A percentile compares a stretch with the other conserved stretches of the same genome.
Evolutionary conservation across 2,113 vertebrate species (phyloP).

Genomic region (Thamnophis sirtalis): DNA sequence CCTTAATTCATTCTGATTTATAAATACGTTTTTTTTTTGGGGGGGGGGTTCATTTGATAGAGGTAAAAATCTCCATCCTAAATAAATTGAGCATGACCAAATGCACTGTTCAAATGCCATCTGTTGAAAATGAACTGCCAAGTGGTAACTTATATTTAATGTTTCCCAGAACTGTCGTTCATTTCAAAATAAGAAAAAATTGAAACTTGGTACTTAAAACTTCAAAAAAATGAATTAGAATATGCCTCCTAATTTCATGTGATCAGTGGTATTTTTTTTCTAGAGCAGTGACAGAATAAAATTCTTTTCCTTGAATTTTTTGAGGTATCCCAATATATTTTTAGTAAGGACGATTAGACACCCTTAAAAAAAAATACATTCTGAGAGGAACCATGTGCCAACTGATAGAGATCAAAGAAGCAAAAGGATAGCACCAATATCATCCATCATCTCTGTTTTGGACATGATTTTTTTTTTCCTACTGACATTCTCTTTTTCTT

Average conservation of each 20-base stretch:
- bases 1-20: neutral
- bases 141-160: constrained; percentile 41
- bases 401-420: neutral
- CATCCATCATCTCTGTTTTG: neutral
- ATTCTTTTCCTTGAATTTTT: constrained; percentile 2
- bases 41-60: neutral
- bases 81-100: constrained; percentile 49
- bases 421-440: neutral
- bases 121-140: constrained; percentile 55
- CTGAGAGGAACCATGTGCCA: neutral
- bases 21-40: neutral
- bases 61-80: constrained; percentile 1
- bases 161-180: constrained; percentile 19
- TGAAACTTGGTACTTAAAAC: neutral
- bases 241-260: neutral
- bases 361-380: neutral
- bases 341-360: neutral
- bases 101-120: constrained; percentile 47
- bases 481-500: neutral
- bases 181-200: constrained; percentile 26
- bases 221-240: constrained; percentile 28
- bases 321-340: neutral
- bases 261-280: neutral
- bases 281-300: neutral
- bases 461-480: neutral